Conservation (phyloP, 1,140 invertebrate species). For the Trachelipus rathkii region DNA sequence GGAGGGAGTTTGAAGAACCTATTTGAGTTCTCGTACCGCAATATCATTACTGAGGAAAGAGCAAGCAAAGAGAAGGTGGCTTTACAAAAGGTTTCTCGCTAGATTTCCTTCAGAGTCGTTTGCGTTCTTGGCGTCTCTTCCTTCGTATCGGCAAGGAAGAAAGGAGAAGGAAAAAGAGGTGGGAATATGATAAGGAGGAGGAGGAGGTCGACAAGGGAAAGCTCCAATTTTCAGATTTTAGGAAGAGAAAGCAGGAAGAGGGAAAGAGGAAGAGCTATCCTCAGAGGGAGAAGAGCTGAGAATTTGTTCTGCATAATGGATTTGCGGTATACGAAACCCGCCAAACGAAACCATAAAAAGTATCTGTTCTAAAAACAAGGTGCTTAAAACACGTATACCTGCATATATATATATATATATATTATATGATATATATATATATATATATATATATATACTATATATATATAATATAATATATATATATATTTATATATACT, state of each 20-base stretch:
- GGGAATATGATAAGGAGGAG: too few species aligned
- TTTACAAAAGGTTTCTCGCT: slow-evolving; percentile 3
- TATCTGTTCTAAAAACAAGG: too few species aligned
- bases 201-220: background rate
- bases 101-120: background rate
- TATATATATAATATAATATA: too few species aligned
- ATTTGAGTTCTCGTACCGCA: background rate
- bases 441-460: too few species aligned
- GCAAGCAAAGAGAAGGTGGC: background rate
- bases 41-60: background rate
- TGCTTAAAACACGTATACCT: too few species aligned
- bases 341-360: too few species aligned
- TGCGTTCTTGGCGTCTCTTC: background rate
- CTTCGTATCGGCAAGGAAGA: background rate
- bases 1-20: background rate
- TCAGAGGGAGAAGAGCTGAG: background rate
- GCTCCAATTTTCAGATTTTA: too few species aligned
- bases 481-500: too few species aligned
- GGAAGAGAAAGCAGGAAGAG: background rate
- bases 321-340: too few species aligned
- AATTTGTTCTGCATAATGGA: too few species aligned
- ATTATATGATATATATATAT: too few species aligned
- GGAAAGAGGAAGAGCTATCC: background rate
- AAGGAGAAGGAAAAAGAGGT: background rate
- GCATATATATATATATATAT: too few species aligned